Evolutionary conservation across 2,113 vertebrate species (phyloP).

Genomic region (Marmota flaviventris): DNA sequence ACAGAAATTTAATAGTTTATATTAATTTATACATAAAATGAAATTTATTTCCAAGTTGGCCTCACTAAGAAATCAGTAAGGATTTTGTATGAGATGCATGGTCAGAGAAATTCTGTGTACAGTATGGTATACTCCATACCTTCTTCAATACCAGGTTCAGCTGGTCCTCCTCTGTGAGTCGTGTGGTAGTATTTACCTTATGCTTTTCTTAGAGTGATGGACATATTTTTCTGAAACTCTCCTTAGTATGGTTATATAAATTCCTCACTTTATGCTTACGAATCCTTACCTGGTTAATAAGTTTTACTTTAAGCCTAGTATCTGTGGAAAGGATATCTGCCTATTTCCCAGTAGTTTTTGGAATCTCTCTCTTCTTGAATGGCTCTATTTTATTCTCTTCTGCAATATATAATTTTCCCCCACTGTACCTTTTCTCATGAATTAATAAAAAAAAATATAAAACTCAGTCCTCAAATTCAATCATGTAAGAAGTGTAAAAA

Average conservation of each 20-base stretch:
- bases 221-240: not conserved
- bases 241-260: not conserved
- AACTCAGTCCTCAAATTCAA: not conserved
- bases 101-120: not conserved
- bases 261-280: not conserved
- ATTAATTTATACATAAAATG: not conserved
- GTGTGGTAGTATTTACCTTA: not conserved
- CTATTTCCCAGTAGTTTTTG: not conserved
- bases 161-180: not conserved
- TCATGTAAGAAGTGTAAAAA: constrained; percentile 27
- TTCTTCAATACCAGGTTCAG: not conserved
- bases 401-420: not conserved
- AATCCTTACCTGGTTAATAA: not conserved
- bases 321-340: not conserved
- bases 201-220: not conserved
- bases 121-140: not conserved
- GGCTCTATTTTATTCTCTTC: not conserved
- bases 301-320: not conserved
- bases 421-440: not conserved
- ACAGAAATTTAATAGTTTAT: not conserved
- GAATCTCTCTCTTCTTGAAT: not conserved
- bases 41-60: not conserved
- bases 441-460: constrained; percentile 51
- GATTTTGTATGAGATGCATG: not conserved
- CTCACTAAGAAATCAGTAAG: not conserved